Base-by-base conservation (phyloP, 2,888 invertebrate species). In the Agrochola lota region DNA sequence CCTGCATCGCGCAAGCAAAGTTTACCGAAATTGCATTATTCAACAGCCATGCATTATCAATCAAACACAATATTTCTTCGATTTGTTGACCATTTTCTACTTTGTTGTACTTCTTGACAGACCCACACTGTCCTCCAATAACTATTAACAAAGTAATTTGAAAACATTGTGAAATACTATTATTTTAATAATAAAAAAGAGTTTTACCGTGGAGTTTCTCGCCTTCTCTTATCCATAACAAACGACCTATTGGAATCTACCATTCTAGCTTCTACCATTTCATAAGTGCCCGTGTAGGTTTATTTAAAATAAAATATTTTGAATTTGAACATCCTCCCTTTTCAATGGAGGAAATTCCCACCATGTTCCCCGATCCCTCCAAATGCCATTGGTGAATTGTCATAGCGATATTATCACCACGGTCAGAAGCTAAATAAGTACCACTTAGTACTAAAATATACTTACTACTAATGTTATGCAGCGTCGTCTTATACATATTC, bases 401-500 rank as follows among this genome's bases (percentile, higher is more conserved):
- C 55, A 23, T 55, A 55, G 23, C 55, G 11, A 55, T 55, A 4
- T n/a, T 23, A 26, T 43, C 15, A 55, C 17, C 20, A 46, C 20
- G 17, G 30, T 11, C 43, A n/a, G n/a, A 63, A 52, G 40, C 20
- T 52, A 49, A 71, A 8, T 8, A 26, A 20, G 1, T 75, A 62
- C 11, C 23, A 62, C 11, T 17, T 70, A 43, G 4, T 5, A 17
- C n/a, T n/a, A 63, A 59, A 59, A 77, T 63, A 46, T n/a, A 57
- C 17, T 1, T 40, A 40, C 40, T 60, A 26, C 15, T 23, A 46
- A n/a, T 75, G 64, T 64, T 49, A 74, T 60, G 77, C 59, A 80
- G 81, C 59, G 23, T 88, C 88, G 76, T 72, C 52, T 73, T 73
- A 20, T 72, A 71, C 57, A 74, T 73, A 70, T 71, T 73, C 43